Evolutionary conservation across 2,113 vertebrate genomes (phyloP).

Genomic region (Miniopterus natalensis): DNA sequence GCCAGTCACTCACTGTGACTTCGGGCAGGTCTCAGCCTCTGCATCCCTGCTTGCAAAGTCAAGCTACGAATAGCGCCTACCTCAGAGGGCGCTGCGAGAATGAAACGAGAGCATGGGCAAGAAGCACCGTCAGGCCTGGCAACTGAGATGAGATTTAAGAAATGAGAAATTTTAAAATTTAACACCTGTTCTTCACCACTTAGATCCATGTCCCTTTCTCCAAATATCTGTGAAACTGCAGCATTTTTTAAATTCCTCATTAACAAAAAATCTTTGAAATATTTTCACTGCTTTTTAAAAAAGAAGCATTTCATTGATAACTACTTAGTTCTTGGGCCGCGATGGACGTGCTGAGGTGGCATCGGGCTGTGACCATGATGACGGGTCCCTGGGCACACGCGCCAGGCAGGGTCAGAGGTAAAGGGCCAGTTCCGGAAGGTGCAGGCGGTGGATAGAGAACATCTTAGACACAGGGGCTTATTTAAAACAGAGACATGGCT

Average conservation of each 20-base stretch:
- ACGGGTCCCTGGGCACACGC: rapidly evolving
- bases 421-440: background rate
- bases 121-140: background rate
- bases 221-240: background rate
- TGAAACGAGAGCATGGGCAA: background rate
- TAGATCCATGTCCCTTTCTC: background rate
- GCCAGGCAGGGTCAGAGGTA: background rate
- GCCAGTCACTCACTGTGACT: background rate
- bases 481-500: background rate
- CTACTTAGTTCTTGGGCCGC: background rate
- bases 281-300: background rate
- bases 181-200: background rate
- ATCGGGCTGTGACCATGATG: background rate
- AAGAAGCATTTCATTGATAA: background rate
- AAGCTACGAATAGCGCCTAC: background rate
- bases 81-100: background rate
- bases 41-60: background rate
- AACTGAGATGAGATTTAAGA: background rate
- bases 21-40: background rate
- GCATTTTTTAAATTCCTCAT: background rate
- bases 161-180: background rate
- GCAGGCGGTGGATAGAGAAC: background rate
- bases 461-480: background rate
- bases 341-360: background rate
- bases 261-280: background rate